These are phyloP conservation scores for Macrostomum lignano DNA, from an alignment of 1,140 invertebrate genomes.

Conservation along the genomic window DNA sequence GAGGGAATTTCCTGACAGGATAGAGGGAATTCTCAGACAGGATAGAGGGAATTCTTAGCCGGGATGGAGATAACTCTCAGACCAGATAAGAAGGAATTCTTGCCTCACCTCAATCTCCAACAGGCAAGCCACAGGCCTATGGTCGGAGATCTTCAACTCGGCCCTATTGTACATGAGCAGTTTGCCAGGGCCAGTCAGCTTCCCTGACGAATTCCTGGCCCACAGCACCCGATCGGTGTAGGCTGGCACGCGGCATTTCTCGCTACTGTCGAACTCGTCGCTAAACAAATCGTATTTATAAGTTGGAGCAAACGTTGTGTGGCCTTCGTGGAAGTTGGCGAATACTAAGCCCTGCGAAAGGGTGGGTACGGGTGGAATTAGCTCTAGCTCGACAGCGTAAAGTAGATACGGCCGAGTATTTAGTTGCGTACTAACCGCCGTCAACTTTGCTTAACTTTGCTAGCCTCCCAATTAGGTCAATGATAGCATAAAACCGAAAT, in stretches of 20 bases:
- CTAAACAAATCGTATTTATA: slow-evolving; percentile 98
- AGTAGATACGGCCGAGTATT: too few species aligned
- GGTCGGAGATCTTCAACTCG: slow-evolving; percentile 5
- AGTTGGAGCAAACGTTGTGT: slow-evolving; percentile 68
- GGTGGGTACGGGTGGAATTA: too few species aligned
- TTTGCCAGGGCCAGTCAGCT: neutral
- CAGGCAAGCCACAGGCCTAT: slow-evolving; percentile 1
- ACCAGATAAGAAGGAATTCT: too few species aligned
- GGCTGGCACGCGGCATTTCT: slow-evolving; percentile 67
- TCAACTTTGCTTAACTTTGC: too few species aligned
- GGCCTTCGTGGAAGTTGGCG: slow-evolving; percentile 65
- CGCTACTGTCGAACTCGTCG: slow-evolving; percentile 94
- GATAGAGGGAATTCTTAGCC: too few species aligned
- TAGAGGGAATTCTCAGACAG: too few species aligned
- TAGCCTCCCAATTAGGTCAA: too few species aligned
- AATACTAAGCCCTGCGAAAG: slow-evolving; percentile 61
- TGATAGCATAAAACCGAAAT: too few species aligned
- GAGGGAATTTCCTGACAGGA: too few species aligned
- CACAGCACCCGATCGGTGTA: slow-evolving; percentile 85
- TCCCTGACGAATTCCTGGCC: slow-evolving; percentile 4
- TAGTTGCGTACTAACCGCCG: too few species aligned
- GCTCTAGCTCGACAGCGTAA: too few species aligned
- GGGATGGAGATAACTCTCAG: too few species aligned
- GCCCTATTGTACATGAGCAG: neutral
- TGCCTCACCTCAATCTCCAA: neutral